These are phyloP conservation scores for Microplitis mediator DNA, from an alignment of 1,140 invertebrate genomes.

Conservation along the genomic window DNA sequence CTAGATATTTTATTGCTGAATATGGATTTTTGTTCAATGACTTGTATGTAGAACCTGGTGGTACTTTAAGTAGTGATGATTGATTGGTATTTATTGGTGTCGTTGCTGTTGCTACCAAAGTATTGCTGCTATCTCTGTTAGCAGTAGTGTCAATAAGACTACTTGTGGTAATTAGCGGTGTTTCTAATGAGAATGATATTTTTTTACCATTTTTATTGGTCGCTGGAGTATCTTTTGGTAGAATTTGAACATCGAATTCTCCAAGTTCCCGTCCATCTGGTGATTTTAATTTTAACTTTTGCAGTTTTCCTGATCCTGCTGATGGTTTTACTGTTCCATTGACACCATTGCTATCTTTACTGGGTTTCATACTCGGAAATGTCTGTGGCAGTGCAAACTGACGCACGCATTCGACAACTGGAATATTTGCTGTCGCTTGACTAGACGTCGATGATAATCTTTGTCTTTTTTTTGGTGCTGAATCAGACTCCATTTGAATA, in stretches of 20 bases:
- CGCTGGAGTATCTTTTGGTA: conserved; percentile 6
- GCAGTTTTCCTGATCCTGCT: conserved; percentile 2
- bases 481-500: background rate
- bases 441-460: background rate
- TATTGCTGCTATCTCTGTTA: too few relatives aligned
- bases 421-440: background rate
- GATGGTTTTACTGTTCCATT: background rate
- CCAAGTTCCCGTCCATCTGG: conserved; percentile 24
- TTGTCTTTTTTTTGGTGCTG: background rate
- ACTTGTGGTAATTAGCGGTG: background rate
- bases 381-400: conserved; percentile 27
- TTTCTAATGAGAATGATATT: background rate
- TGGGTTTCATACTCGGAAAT: conserved; percentile 26
- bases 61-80: too few relatives aligned
- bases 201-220: background rate
- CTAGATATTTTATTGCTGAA: background rate
- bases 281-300: conserved; percentile 25
- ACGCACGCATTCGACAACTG: conserved; percentile 26
- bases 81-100: too few relatives aligned
- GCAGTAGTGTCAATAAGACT: too few relatives aligned
- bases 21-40: too few relatives aligned
- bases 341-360: background rate
- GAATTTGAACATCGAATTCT: conserved; percentile 18
- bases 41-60: too few relatives aligned
- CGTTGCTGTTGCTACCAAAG: too few relatives aligned